phyloP scores from a whole-genome alignment of 2,797 vertebrate species.

The Craterocephalus amniculus region DNA sequence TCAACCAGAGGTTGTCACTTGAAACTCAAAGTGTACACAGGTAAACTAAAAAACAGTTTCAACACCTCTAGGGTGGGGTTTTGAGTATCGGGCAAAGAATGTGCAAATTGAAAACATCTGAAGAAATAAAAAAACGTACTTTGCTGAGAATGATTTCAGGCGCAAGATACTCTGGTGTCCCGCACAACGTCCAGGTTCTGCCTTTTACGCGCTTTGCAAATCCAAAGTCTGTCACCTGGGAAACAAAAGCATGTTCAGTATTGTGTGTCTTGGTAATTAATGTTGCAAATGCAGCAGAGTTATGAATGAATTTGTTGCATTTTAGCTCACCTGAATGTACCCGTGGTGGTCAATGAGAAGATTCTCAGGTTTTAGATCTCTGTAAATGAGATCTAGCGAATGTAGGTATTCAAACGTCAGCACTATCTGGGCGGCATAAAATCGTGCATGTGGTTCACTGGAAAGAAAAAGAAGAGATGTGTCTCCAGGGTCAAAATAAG shows the following conservation, averaged over 20 bases:
- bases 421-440: slow-evolving; percentile 99
- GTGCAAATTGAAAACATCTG: background rate
- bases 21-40: too few relatives aligned
- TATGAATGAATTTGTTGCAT: background rate
- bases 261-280: background rate
- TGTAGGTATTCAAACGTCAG: slow-evolving; percentile 99
- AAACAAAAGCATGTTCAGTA: background rate
- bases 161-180: slow-evolving; percentile 98
- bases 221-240: slow-evolving; percentile 88
- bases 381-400: slow-evolving; percentile 99
- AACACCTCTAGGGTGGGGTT: too few relatives aligned
- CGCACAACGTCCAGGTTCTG: slow-evolving; percentile 99
- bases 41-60: too few relatives aligned
- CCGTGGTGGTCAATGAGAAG: slow-evolving; percentile 99
- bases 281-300: background rate
- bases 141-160: slow-evolving; percentile 99
- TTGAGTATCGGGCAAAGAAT: background rate
- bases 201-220: slow-evolving; percentile 99
- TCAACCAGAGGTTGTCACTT: too few relatives aligned
- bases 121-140: slow-evolving; percentile 74
- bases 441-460: slow-evolving; percentile 98
- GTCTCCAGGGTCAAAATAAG: background rate
- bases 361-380: slow-evolving; percentile 99
- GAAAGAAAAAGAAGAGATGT: background rate
- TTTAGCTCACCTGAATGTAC: slow-evolving; percentile 92